phyloP scores from a whole-genome alignment of 2,113 vertebrate species.

The Elephantulus edwardii region DNA sequence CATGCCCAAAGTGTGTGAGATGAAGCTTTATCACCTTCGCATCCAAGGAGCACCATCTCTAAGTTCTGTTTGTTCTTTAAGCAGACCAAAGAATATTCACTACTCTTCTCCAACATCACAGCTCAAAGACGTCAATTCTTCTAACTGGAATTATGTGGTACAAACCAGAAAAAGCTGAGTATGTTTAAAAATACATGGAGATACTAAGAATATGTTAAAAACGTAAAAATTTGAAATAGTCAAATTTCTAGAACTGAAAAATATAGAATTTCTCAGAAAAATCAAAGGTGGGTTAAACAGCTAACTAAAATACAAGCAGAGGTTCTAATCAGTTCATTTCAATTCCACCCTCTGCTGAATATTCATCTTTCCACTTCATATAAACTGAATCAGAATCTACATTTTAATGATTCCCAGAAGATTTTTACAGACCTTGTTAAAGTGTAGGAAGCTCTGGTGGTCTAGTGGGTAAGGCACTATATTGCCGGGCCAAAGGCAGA shows the following conservation, averaged over 20 bases:
- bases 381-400: background rate
- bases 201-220: background rate
- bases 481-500: too few species aligned
- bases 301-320: background rate
- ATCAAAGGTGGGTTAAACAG: background rate
- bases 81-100: too few species aligned
- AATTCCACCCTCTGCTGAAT: background rate
- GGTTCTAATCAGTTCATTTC: background rate
- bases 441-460: too few species aligned
- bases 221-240: background rate
- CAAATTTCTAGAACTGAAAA: slow-evolving; percentile 38
- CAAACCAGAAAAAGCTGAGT: background rate
- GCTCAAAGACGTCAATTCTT: too few species aligned
- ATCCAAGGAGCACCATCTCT: too few species aligned
- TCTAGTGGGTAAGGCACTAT: too few species aligned
- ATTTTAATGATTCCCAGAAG: background rate
- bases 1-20: too few species aligned
- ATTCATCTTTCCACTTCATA: background rate
- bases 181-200: slow-evolving; percentile 6
- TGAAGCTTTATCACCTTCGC: too few species aligned
- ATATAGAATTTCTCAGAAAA: background rate
- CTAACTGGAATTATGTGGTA: background rate
- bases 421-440: too few species aligned
- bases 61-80: too few species aligned
- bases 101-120: too few species aligned